phyloP scores from a whole-genome alignment of 1,140 invertebrate species.

The Druon quercuslanigerum region DNA sequence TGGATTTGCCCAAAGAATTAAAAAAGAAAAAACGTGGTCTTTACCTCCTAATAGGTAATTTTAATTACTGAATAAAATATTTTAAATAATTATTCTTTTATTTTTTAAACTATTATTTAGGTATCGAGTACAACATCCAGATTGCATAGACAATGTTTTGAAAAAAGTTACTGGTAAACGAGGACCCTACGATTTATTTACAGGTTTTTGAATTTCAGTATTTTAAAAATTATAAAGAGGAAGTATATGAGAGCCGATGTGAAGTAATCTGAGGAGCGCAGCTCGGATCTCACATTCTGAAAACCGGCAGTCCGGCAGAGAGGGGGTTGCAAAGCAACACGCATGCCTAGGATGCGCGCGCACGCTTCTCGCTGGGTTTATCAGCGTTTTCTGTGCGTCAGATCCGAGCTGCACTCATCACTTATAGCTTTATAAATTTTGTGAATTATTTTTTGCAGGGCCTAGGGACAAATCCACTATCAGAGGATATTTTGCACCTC shows the following conservation, averaged over 20 bases:
- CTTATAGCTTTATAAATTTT: too few species aligned
- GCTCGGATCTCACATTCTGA: too few species aligned
- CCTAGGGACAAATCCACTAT: neutral
- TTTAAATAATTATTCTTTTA: too few species aligned
- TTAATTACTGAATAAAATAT: neutral
- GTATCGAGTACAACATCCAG: neutral
- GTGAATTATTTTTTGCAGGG: neutral
- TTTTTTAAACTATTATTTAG: neutral
- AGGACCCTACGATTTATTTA: constrained; percentile 56
- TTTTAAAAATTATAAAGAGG: neutral
- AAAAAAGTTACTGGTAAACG: constrained; percentile 45
- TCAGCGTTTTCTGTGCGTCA: too few species aligned
- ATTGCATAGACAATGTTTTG: constrained; percentile 22
- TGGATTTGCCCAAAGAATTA: constrained; percentile 43
- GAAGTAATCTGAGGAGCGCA: too few species aligned
- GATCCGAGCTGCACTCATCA: too few species aligned
- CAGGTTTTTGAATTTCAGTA: constrained; percentile 37
- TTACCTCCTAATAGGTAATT: constrained; percentile 45
- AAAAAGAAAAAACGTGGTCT: constrained; percentile 25
- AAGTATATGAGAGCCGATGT: too few species aligned
- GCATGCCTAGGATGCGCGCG: too few species aligned
- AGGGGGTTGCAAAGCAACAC: too few species aligned
- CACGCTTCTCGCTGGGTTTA: too few species aligned
- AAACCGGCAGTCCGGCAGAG: too few species aligned
- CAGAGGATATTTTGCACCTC: neutral